phyloP scores from a whole-genome alignment of 2,888 invertebrate genomes.

The Tortricodes alternella region DNA sequence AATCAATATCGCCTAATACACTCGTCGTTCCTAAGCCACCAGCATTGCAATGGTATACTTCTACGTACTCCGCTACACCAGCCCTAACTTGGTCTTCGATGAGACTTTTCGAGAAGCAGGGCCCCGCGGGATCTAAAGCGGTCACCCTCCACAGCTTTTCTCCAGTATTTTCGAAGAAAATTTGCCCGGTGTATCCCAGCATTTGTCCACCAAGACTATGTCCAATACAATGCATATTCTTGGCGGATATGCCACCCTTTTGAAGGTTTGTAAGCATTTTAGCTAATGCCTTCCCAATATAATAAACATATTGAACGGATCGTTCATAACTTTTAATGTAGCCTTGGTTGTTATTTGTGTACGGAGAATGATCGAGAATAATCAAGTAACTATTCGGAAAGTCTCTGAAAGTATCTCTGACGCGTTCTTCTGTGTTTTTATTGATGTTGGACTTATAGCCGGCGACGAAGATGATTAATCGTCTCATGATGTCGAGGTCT shows the following conservation, averaged over 20 bases:
- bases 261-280: conserved; percentile 53
- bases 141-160: conserved; percentile 61
- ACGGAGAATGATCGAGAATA: conserved; percentile 71
- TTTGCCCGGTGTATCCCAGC: conserved; percentile 60
- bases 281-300: conserved; percentile 65
- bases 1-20: conserved; percentile 81
- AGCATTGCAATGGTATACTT: conserved; percentile 84
- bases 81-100: conserved; percentile 74
- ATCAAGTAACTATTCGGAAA: conserved; percentile 68
- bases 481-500: conserved; percentile 53
- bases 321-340: conserved; percentile 65
- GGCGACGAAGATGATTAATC: conserved; percentile 64
- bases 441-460: conserved; percentile 70
- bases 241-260: conserved; percentile 56
- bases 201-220: conserved; percentile 74
- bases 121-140: conserved; percentile 73
- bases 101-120: conserved; percentile 66
- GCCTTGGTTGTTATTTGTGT: conserved; percentile 64
- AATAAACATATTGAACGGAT: conserved; percentile 66
- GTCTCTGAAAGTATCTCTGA: conserved; percentile 60
- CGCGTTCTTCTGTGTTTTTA: conserved; percentile 59
- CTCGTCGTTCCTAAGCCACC: conserved; percentile 76
- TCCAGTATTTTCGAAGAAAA: conserved; percentile 53
- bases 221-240: conserved; percentile 67
- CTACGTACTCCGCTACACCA: conserved; percentile 83